These are phyloP conservation scores for Drosophila obscura DNA, from an alignment of 1,140 invertebrate species.

Conservation along the genomic window DNA sequence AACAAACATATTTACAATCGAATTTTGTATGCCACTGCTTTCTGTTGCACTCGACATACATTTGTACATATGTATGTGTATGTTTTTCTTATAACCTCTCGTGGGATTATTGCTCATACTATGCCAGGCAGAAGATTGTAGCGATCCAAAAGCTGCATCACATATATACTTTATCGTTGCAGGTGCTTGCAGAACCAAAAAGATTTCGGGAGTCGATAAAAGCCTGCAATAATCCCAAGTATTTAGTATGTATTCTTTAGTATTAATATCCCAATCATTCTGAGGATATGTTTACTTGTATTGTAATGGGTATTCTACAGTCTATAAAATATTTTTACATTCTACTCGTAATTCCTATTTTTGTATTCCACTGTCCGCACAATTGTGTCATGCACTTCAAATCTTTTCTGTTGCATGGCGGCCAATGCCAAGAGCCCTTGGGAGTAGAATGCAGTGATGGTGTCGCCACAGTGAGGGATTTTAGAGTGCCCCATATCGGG, in stretches of 20 bases:
- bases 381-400: constrained; percentile 78
- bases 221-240: too few species aligned
- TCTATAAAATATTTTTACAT: too few species aligned
- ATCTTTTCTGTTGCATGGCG: constrained; percentile 46
- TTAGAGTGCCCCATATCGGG: constrained; percentile 42
- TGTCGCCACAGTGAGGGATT: constrained; percentile 10
- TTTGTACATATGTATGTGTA: constrained; percentile 12
- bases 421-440: constrained; percentile 36
- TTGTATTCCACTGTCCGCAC: constrained; percentile 47
- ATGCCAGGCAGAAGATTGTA: too few species aligned
- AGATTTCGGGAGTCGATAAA: too few species aligned
- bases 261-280: too few species aligned
- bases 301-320: too few species aligned
- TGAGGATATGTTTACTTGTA: too few species aligned
- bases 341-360: neutral
- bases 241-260: too few species aligned
- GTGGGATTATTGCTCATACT: too few species aligned
- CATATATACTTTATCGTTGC: too few species aligned
- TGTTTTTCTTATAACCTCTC: constrained; percentile 14
- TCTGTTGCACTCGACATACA: constrained; percentile 49
- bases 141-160: too few species aligned
- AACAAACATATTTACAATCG: constrained; percentile 39
- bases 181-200: too few species aligned
- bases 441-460: neutral
- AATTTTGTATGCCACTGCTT: constrained; percentile 54